Percentiles rank a stretch among this genome's conserved stretches.
phyloP scores from a whole-genome alignment of 2,888 invertebrate genomes.

The Saturnia pavonia region DNA sequence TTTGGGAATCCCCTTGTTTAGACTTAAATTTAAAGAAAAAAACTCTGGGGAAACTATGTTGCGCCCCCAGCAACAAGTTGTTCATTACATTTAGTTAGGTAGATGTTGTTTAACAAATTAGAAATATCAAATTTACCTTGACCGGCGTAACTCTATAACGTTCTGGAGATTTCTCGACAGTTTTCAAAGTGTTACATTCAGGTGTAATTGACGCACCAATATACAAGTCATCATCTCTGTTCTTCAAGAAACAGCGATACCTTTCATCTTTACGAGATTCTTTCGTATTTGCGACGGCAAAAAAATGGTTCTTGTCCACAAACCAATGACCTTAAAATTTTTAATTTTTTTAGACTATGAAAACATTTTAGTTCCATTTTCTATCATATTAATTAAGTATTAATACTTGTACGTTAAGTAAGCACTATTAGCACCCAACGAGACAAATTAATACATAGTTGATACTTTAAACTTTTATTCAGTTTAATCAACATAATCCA shows the following conservation, averaged over 20 bases:
- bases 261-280: constrained; percentile 97
- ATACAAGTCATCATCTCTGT: constrained; percentile 95
- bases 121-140: constrained; percentile 52
- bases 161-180: constrained; percentile 96
- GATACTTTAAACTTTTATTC: too few relatives aligned
- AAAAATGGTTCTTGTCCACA: constrained; percentile 96
- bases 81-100: too few relatives aligned
- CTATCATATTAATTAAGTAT: neutral
- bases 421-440: too few relatives aligned
- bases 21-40: too few relatives aligned
- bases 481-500: too few relatives aligned
- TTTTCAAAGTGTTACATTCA: constrained; percentile 95
- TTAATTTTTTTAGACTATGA: neutral
- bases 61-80: too few relatives aligned
- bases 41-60: too few relatives aligned
- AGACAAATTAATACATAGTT: too few relatives aligned
- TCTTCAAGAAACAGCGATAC: constrained; percentile 96
- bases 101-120: neutral
- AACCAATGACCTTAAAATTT: constrained; percentile 90
- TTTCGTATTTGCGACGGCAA: constrained; percentile 98
- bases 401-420: too few relatives aligned
- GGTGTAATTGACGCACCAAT: constrained; percentile 96
- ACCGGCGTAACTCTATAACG: constrained; percentile 93
- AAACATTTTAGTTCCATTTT: neutral
- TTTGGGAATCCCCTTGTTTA: too few relatives aligned